Evolutionary conservation across 2,888 invertebrate species (phyloP), one percentile per base, ranked within the genome.

Genomic region (Smittia sp.): DNA sequence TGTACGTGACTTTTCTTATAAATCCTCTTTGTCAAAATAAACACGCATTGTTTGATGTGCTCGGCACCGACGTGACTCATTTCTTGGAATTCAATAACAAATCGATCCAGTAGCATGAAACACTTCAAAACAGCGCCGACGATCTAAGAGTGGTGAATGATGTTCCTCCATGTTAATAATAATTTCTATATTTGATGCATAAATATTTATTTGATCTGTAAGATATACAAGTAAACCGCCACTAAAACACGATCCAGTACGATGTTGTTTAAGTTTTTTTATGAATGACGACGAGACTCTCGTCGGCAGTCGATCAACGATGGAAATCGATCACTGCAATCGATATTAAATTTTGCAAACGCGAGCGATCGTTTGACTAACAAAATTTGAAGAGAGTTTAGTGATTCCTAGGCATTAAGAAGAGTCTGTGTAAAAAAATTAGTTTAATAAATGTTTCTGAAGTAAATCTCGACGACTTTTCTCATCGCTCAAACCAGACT

Each of bases 1-100:
- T n/a, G 58, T 22, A 58, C 58, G 58, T 58, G 58, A 58, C 58
- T 58, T 58, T 58, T 13, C 22, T 7, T 22, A 4, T 22, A 58
- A 58, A 58, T 2, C 18, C 22, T 18, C 22, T 3, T 58, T 58
- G 22, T 58, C 20, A 58, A 58, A 58, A 58, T 58, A 58, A 58
- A 58, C 58, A 58, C 58, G 58, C 18, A 58, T 58, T 18, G 58
- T 58, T 58, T 58, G 58, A 58, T 58, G 58, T 58, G 18, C 22
- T 13, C 58, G 58, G 18, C 58, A 46, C n/a, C n/a, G 22, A 6
- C 22, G 6, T 58, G 58, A 58, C 52, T 58, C 58, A 22, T 4
- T 58, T 58, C 58, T 58, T 18, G 58, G 58, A 58, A 58, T 20
- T 18, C 58, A 58, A 22, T 22, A 58, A 58, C n/a, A 58, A 58